Base-by-base conservation (phyloP, 2,888 invertebrate genomes). In the Latrodectus elegans region DNA sequence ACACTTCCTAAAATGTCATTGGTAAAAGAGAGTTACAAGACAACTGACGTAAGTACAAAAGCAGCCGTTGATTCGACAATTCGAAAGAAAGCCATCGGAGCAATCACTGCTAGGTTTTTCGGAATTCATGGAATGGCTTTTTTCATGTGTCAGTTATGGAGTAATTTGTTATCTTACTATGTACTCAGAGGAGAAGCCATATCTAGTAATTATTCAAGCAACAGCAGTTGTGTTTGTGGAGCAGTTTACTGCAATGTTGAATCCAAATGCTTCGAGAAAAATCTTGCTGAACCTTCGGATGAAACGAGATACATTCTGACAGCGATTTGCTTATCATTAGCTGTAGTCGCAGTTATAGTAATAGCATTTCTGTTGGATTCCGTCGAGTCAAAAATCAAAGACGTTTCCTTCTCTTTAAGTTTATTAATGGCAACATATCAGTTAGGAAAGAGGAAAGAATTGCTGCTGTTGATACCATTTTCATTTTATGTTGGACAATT, bases 51-150 rank as follows among this genome's bases (percentile, higher is more conserved):
- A 26, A 38, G 2, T 52, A 60, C 8, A 72, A 81, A 52, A 73
- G 73, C 22, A 60, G 14, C 1, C 67, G 52, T 1, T 53, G 52
- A 17, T 49, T 52, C 1, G 76, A 77, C 1, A 70, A 70, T 53
- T 15, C 26, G 1, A 51, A 65, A 22, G 70, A 72, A 65, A n/a
- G 76, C 51, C 1, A 53, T 87, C 8, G 97, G 97, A 92, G 97
- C 97, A 26, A 96, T 98, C 90, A 97, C 99, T 90, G 98, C 98
- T 84, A 94, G 97, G 91, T 99, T 99, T 94, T 99, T 99, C 93
- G 99, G 99, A 72, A 96, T 98, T 94, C 99, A 99, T 95, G 99
- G 99, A 94, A 95, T 98, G 91, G 96, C 98, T 90, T 98, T 98
- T 95, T 98, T 98, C 93, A 96, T 97, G 14, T 97, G 98, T 91